Evolutionary conservation across 1,140 invertebrate species (phyloP), one percentile per base, ranked within the genome.

Genomic region (Chlorops oryzae): DNA sequence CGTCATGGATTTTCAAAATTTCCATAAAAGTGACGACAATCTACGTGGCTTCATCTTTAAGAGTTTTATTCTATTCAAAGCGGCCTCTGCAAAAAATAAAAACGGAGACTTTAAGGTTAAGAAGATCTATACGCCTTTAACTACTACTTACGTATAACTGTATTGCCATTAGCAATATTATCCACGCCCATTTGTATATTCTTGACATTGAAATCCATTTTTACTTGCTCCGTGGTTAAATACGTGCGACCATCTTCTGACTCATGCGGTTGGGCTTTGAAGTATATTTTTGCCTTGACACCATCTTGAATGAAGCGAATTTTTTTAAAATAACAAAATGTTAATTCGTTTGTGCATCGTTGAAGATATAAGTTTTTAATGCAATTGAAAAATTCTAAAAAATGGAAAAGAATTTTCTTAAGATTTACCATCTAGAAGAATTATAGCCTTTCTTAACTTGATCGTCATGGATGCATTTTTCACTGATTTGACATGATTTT

Each of bases 171-270:
- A 52, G 86, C 83, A 37, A 88, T 76, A 61, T 88, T 89, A 60
- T 88, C 83, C 15, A 89, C 87, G 2, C 86, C 86, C 87, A 89
- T 90, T 63, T 79, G 79, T 27, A 90, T 88, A 58, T 85, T 77
- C 63, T 81, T 82, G 3, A 88, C 85, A 59, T 81, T 85, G 70
- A 88, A 88, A 63, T 88, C 87, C 79, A 88, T 84, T 69, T 88
- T 88, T 0, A 87, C 73, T 56, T 87, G 82, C 60, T 87, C 79
- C 15, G 88, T 69, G 52, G 76, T 77, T 12, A 89, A 71, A 60
- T 81, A 87, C 17, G 78, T 80, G 38, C 78, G 75, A 10, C 79
- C 83, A 54, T 78, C 71, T 15, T 73, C 59, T 20, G 55, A 59
- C 18, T 55, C 34, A 58, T 81, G 77, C 12, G 83, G 82, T 46